Evolutionary conservation across 2,797 vertebrate genomes (phyloP).

Genomic region (Periophthalmus magnuspinnatus): DNA sequence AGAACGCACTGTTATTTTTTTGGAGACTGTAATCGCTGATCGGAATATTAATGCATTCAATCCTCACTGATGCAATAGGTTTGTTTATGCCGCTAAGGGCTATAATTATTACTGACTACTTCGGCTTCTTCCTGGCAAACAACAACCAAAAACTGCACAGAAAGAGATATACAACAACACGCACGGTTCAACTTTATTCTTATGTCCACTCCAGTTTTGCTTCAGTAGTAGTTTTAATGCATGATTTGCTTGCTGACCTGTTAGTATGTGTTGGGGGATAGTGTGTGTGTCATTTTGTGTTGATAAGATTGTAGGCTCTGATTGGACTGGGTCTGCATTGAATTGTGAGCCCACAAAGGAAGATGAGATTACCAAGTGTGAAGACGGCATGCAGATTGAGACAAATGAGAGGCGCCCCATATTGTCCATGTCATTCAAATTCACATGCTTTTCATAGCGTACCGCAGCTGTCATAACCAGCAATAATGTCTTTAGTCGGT

Average conservation of each 20-base stretch:
- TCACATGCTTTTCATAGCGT: conserved; percentile 16
- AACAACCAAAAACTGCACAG: conserved; percentile 13
- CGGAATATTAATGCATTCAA: conserved; percentile 19
- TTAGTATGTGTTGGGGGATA: conserved; percentile 9
- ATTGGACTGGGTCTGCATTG: conserved; percentile 54
- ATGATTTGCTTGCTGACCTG: conserved; percentile 24
- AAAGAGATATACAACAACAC: conserved; percentile 9
- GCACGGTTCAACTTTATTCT: conserved; percentile 16
- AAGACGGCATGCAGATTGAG: conserved; percentile 59
- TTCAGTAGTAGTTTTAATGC: conserved; percentile 27
- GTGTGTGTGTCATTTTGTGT: conserved; percentile 40
- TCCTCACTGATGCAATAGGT: conserved; percentile 24
- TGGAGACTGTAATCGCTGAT: conserved; percentile 6
- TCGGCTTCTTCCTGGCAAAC: conserved; percentile 24
- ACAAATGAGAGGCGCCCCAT: conserved; percentile 57
- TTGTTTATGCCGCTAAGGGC: conserved; percentile 35
- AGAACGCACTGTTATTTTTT: conserved; percentile 10
- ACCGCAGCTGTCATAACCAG: neutral
- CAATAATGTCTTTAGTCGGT: neutral
- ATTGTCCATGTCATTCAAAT: conserved; percentile 38
- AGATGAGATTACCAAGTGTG: conserved; percentile 43
- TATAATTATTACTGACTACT: conserved; percentile 24
- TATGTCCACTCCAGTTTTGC: neutral
- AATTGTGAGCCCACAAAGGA: conserved; percentile 51
- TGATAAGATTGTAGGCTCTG: conserved; percentile 54